Percentiles rank a stretch among this genome's conserved stretches.
Conservation (phyloP, 2,113 vertebrate genomes). For the Nibea coibor region DNA sequence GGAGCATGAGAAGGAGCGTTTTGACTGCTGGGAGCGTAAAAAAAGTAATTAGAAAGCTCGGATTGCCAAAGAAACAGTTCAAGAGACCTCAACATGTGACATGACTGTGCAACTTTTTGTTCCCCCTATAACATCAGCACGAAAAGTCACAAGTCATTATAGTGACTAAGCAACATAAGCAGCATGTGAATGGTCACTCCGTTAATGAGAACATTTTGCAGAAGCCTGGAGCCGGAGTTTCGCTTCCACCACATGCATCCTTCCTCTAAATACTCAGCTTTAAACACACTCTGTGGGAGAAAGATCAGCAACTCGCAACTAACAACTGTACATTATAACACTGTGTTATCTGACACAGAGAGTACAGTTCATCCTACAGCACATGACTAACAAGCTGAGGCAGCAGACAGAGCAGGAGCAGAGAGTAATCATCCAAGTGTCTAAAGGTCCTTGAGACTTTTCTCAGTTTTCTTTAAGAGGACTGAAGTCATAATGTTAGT, state of each 20-base stretch:
- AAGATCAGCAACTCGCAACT: no score
- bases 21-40: background rate
- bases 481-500: background rate
- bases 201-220: background rate
- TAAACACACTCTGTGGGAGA: background rate
- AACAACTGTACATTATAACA: slow-evolving; percentile 16
- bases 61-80: background rate
- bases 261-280: background rate
- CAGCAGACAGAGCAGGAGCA: background rate
- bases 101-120: slow-evolving; percentile 34
- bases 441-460: slow-evolving; percentile 1
- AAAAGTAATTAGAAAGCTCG: slow-evolving; percentile 1
- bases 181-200: slow-evolving; percentile 24
- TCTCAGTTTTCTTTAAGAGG: background rate
- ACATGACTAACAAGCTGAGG: slow-evolving; percentile 55
- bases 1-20: background rate
- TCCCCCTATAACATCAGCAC: background rate
- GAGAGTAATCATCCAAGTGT: background rate
- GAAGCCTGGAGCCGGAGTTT: slow-evolving; percentile 8
- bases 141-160: slow-evolving; percentile 11
- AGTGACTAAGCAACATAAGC: slow-evolving; percentile 44
- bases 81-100: background rate
- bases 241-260: slow-evolving; percentile 31
- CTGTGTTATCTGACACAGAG: background rate
- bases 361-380: background rate